Evolutionary conservation across 2,113 vertebrate species (phyloP), one percentile per base, ranked within the genome.

Genomic region (Hydropotes inermis): DNA sequence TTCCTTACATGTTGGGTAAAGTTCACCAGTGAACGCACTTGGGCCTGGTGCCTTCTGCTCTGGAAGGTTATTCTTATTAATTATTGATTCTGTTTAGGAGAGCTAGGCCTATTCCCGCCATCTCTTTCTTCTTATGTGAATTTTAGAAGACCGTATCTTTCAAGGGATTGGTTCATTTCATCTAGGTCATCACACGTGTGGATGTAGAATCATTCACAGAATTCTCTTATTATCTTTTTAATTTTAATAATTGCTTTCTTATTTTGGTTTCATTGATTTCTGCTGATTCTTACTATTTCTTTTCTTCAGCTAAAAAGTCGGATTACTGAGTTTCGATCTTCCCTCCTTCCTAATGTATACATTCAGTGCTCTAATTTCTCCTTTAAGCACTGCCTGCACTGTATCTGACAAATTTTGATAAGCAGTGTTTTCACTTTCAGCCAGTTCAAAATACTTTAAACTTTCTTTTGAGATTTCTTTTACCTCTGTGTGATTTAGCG

Each of bases 151-250:
- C 57, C 25, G 19, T 45, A 5, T 79, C 70, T 79, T 33, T 10
- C 28, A 47, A 58, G 13, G 13, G 8, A 60, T 13, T 50, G 54
- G 14, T 45, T 14, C n/a, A 6, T 25, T 57, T 78, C 70, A 25
- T 58, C 27, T 45, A 58, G 67, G n/a, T 45, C 43, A 57, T 23
- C 88, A 78, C 30, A 57, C 2, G 0, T 11, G 52, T 7, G 70
- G 54, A 14, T 1, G 2, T 3, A 23, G 27, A 33, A 27, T 1
- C 17, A 19, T 55, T 30, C 28, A 33, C 0, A 7, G 7, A 30
- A 43, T 43, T 78, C 67, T 13, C 23, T 78, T 23, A 33, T 45
- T 33, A 45, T 21, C 52, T 19, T 58, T 45, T 57, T 9, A n/a
- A 15, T 11, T 21, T 33, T 21, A 39, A n/a, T 11, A 19, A 50